These are phyloP conservation scores for Limenitis camilla DNA, from an alignment of 2,888 invertebrate species.

Conservation along the genomic window DNA sequence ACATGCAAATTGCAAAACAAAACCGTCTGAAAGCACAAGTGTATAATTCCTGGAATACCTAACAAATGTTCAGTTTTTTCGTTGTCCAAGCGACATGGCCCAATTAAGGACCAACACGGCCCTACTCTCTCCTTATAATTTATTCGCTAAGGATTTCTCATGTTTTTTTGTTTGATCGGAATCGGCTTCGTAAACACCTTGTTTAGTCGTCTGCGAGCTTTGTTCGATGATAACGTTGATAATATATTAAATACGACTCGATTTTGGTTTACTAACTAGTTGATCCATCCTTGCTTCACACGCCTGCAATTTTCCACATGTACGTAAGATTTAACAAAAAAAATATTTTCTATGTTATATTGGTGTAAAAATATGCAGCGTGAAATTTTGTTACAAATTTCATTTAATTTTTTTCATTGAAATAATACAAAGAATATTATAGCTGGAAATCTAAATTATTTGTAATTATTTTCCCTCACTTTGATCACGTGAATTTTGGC, in stretches of 20 bases:
- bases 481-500: too few relatives aligned
- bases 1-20: conserved; percentile 33
- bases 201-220: conserved; percentile 54
- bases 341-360: too few relatives aligned
- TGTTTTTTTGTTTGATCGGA: conserved; percentile 58
- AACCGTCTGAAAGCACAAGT: conserved; percentile 51
- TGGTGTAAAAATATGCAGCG: too few relatives aligned
- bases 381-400: too few relatives aligned
- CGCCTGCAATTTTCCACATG: too few relatives aligned
- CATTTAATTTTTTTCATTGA: too few relatives aligned
- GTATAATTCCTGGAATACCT: conserved; percentile 71
- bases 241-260: not conserved
- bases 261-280: not conserved
- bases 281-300: too few relatives aligned
- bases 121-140: conserved; percentile 58
- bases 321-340: too few relatives aligned
- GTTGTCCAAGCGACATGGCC: conserved; percentile 60
- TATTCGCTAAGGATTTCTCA: conserved; percentile 64
- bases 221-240: conserved; percentile 44
- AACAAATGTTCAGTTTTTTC: conserved; percentile 70
- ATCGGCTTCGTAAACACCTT: conserved; percentile 72
- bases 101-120: conserved; percentile 64
- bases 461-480: too few relatives aligned
- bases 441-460: too few relatives aligned
- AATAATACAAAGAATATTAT: too few relatives aligned